phyloP scores from a whole-genome alignment of 2,888 invertebrate genomes.

The Folsomia candida region DNA sequence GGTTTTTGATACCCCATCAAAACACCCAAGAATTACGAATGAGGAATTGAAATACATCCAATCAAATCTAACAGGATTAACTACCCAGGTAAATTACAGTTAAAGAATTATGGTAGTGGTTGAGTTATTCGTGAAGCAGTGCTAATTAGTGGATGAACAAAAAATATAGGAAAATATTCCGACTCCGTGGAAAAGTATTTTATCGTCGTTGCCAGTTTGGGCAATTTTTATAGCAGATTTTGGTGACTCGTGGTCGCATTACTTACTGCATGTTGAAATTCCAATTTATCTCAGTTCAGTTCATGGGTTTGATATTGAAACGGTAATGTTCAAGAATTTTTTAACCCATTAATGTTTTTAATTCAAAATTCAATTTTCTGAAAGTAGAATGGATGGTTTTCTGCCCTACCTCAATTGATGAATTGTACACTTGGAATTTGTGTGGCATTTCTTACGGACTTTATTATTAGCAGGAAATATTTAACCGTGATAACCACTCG shows the following conservation, averaged over 20 bases:
- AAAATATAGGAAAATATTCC: background rate
- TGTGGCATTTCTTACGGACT: slow-evolving; percentile 68
- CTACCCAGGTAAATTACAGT: background rate
- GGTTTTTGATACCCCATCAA: slow-evolving; percentile 69
- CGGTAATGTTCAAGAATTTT: slow-evolving; percentile 54
- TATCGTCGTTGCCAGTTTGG: slow-evolving; percentile 76
- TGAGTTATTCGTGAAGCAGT: background rate
- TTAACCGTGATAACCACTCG: slow-evolving; percentile 55
- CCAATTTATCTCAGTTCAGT: slow-evolving; percentile 82
- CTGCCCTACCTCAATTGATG: slow-evolving; percentile 62
- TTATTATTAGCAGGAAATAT: slow-evolving; percentile 54
- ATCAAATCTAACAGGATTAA: background rate
- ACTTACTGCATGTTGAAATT: slow-evolving; percentile 76
- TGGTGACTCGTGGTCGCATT: slow-evolving; percentile 76
- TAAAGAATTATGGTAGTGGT: too few species aligned
- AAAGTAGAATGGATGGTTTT: slow-evolving; percentile 55
- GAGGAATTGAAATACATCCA: slow-evolving; percentile 66
- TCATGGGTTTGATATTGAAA: slow-evolving; percentile 73
- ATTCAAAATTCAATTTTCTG: too few species aligned
- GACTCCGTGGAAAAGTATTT: slow-evolving; percentile 64
- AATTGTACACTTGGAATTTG: slow-evolving; percentile 66
- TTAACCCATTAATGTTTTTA: background rate
- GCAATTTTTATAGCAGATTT: slow-evolving; percentile 71
- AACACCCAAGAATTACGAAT: slow-evolving; percentile 70
- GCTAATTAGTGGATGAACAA: background rate